Conservation (phyloP, 2,113 vertebrate species). For the Hippolais icterina region DNA sequence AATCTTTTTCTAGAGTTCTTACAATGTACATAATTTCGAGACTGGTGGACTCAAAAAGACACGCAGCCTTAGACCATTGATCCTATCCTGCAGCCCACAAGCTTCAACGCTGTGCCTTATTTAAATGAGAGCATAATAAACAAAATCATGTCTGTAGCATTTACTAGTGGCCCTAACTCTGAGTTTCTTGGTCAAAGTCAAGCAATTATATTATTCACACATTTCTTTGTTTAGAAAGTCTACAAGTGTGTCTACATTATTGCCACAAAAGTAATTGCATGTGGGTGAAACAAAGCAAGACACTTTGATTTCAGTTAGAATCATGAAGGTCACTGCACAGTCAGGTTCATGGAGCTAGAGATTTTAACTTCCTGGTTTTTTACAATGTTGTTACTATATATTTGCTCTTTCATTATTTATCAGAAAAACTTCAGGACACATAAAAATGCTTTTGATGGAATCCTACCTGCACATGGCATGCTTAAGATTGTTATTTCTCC, state of each 20-base stretch:
- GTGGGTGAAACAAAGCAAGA: background rate
- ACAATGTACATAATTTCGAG: background rate
- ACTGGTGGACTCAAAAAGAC: background rate
- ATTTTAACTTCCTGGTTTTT: background rate
- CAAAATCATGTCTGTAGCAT: background rate
- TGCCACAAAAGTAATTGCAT: background rate
- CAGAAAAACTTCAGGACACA: background rate
- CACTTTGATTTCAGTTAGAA: background rate
- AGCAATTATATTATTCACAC: background rate
- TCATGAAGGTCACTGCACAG: background rate
- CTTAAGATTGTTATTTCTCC: background rate
- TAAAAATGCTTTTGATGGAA: background rate
- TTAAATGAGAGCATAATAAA: background rate
- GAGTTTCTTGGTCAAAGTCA: background rate
- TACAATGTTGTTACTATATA: background rate
- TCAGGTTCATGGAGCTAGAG: background rate
- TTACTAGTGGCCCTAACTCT: background rate
- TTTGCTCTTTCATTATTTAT: conserved; percentile 15
- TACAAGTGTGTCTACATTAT: background rate
- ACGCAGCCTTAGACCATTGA: background rate
- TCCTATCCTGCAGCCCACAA: background rate
- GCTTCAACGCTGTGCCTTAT: accelerated
- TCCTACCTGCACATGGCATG: background rate
- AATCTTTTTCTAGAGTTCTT: background rate
- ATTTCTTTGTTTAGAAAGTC: background rate